Evolutionary conservation across 2,888 invertebrate genomes (phyloP).

Genomic region (Argyra leucocephala): DNA sequence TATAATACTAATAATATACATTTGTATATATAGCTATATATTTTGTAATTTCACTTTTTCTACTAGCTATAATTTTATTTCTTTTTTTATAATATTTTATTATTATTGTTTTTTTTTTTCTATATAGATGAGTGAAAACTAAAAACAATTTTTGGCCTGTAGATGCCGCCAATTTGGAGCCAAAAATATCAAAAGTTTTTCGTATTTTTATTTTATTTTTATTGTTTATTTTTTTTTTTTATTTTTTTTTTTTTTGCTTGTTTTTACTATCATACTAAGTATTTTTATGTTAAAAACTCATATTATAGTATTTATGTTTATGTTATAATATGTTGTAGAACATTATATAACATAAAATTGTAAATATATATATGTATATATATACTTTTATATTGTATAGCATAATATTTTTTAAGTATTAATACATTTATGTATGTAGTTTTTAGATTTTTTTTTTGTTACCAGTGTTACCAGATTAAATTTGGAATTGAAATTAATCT

Average conservation of each 20-base stretch:
- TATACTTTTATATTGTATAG: too few species aligned
- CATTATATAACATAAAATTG: too few species aligned
- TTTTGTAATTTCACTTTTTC: too few species aligned
- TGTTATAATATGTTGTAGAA: background rate
- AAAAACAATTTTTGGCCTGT: slow-evolving; percentile 7
- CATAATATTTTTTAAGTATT: background rate
- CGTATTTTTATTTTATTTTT: background rate
- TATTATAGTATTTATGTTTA: background rate
- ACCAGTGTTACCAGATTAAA: too few species aligned
- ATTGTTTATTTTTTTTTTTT: background rate
- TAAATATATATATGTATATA: too few species aligned
- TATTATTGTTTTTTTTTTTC: background rate
- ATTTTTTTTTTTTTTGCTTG: background rate
- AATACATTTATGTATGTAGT: background rate
- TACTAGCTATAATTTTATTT: too few species aligned
- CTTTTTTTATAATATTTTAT: background rate
- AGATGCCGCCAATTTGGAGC: slow-evolving; percentile 9
- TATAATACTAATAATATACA: too few species aligned
- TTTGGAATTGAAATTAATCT: too few species aligned
- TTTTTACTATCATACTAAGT: slow-evolving; percentile 2
- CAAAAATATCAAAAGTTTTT: background rate
- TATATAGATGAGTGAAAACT: too few species aligned
- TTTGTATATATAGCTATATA: too few species aligned
- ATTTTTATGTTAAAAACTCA: slow-evolving; percentile 5
- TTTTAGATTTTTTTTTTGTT: too few species aligned